phyloP scores from a whole-genome alignment of 2,113 vertebrate species.

The Pachyramphus minor region DNA sequence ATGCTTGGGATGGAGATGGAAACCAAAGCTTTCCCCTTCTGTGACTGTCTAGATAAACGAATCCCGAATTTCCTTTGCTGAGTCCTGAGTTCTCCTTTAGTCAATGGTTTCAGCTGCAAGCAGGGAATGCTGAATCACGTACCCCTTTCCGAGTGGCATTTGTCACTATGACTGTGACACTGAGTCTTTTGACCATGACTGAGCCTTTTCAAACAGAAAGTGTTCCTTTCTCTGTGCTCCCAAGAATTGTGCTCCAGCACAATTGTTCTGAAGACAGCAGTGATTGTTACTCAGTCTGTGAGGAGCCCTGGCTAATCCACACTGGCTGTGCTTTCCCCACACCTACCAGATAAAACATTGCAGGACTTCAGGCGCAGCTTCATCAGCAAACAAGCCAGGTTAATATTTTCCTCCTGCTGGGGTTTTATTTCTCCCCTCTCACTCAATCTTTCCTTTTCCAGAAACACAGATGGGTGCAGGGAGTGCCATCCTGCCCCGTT shows the following conservation, averaged over 20 bases:
- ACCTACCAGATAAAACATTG: background rate
- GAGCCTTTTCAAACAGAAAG: background rate
- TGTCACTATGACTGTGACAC: background rate
- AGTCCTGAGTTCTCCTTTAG: background rate
- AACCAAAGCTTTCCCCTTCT: background rate
- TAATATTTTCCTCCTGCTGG: background rate
- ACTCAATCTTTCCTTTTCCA: background rate
- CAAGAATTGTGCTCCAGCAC: background rate
- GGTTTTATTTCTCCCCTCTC: background rate
- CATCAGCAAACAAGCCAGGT: background rate
- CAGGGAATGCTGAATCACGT: background rate
- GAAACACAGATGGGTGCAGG: background rate
- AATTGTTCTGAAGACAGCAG: background rate
- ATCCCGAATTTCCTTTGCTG: background rate
- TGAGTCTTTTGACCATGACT: background rate
- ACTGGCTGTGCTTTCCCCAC: background rate
- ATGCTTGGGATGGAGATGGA: background rate
- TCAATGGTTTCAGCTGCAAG: background rate
- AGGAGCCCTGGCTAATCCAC: background rate
- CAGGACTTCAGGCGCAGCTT: background rate
- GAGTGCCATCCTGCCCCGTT: background rate
- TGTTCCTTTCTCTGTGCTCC: background rate
- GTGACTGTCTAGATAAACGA: background rate
- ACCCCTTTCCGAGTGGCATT: background rate
- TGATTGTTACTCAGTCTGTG: accelerated